A percentile compares a stretch with the other conserved stretches of the same genome.
Conservation (phyloP, 35 echinoderm and acorn worm genomes). For the Ptychodera flava region DNA sequence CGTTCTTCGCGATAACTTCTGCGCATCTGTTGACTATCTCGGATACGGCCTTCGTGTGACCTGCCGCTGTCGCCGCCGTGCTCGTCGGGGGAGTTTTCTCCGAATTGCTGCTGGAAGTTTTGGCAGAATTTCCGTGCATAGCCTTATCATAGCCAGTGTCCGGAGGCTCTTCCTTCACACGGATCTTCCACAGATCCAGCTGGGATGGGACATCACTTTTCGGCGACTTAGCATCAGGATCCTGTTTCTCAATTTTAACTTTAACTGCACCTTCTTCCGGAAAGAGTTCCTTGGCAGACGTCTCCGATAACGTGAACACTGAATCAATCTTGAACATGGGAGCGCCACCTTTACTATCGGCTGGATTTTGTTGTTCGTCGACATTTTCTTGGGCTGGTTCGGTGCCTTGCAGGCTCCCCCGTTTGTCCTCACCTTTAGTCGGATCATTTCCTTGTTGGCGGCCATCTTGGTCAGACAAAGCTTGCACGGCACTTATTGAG, state of each 20-base stretch:
- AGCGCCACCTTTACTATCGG: no score
- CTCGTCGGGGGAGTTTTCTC: neutral
- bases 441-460: no score
- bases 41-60: neutral
- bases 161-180: neutral
- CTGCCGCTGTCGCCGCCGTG: neutral
- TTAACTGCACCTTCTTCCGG: neutral
- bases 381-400: no score
- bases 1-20: neutral
- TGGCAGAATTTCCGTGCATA: neutral
- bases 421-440: no score
- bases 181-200: neutral
- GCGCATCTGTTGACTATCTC: neutral
- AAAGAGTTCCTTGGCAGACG: neutral
- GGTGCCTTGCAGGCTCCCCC: no score
- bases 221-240: neutral
- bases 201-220: neutral
- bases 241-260: neutral
- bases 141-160: neutral
- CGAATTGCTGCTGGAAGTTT: neutral
- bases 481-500: neutral
- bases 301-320: neutral
- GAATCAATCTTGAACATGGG: neutral
- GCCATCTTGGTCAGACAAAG: no score
- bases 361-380: no score